These are phyloP conservation scores for Cyanocitta stelleri DNA, from an alignment of 2,113 vertebrate species.

Conservation along the genomic window DNA sequence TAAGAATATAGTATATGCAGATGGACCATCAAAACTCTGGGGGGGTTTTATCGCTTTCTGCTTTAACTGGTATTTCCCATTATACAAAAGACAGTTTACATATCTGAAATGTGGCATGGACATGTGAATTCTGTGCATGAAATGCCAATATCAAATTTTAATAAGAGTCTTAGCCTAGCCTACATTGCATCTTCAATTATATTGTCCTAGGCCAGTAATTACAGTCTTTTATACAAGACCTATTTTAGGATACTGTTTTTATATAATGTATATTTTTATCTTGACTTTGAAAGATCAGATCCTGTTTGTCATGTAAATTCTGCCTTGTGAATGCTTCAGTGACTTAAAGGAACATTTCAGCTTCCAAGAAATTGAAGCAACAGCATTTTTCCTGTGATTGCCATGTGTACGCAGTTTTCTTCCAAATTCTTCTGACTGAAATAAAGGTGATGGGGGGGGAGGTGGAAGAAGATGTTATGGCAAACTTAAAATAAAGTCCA, in stretches of 20 bases:
- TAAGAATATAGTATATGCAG: neutral
- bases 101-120: neutral
- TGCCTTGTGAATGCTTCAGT: neutral
- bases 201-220: neutral
- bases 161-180: neutral
- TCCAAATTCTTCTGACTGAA: neutral
- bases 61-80: neutral
- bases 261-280: conserved; percentile 36
- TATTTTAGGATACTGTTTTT: conserved; percentile 40
- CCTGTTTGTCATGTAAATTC: conserved; percentile 45
- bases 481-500: neutral
- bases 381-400: neutral
- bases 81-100: neutral
- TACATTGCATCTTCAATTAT: neutral
- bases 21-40: neutral
- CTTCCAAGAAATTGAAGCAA: neutral
- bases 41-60: neutral
- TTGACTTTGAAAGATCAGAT: conserved; percentile 35
- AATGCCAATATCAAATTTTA: neutral
- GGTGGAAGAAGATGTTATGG: neutral
- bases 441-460: neutral
- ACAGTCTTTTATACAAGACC: neutral
- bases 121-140: neutral
- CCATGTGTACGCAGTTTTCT: neutral
- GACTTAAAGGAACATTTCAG: neutral